These are phyloP conservation scores for Drosophila hydei DNA, from an alignment of 1,140 invertebrate genomes.

Conservation along the genomic window DNA sequence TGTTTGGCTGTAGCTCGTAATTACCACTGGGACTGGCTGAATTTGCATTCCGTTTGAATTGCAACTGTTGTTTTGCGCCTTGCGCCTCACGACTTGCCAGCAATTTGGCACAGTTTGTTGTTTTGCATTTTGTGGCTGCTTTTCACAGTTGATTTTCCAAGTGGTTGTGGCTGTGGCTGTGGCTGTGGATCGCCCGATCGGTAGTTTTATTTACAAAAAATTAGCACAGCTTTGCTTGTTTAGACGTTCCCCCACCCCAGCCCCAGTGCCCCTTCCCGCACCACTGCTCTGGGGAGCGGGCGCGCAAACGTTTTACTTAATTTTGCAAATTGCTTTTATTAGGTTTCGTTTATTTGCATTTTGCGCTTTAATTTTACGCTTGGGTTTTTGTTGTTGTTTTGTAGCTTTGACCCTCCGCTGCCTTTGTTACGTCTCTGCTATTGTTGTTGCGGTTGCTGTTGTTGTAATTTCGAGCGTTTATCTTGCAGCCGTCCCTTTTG, in stretches of 20 bases:
- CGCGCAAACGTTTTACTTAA: constrained; percentile 72
- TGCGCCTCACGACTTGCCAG: constrained; percentile 75
- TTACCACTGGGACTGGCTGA: constrained; percentile 61
- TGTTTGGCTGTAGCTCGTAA: constrained; percentile 46
- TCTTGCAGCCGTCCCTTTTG: constrained; percentile 30
- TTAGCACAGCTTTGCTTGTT: constrained; percentile 81
- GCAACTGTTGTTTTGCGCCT: constrained; percentile 83
- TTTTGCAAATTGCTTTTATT: constrained; percentile 83
- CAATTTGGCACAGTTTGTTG: constrained; percentile 73
- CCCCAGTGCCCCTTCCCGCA: not conserved
- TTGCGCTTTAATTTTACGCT: constrained; percentile 80
- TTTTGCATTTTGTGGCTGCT: constrained; percentile 29
- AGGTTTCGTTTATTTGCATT: constrained; percentile 83
- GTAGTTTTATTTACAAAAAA: constrained; percentile 83
- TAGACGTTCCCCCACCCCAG: constrained; percentile 15
- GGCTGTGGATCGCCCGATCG: constrained; percentile 60
- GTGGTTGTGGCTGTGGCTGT: constrained; percentile 36
- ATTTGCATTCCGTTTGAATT: constrained; percentile 83
- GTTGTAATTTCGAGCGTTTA: constrained; percentile 43
- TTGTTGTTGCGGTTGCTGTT: constrained; percentile 35
- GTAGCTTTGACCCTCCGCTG: constrained; percentile 59
- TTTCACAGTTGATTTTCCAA: constrained; percentile 79
- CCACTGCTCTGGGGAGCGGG: not conserved
- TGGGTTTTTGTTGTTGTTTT: constrained; percentile 34
- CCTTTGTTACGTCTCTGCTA: constrained; percentile 53